These are phyloP conservation scores for Eulacestoma nigropectus DNA, from an alignment of 2,113 vertebrate genomes.

Conservation along the genomic window DNA sequence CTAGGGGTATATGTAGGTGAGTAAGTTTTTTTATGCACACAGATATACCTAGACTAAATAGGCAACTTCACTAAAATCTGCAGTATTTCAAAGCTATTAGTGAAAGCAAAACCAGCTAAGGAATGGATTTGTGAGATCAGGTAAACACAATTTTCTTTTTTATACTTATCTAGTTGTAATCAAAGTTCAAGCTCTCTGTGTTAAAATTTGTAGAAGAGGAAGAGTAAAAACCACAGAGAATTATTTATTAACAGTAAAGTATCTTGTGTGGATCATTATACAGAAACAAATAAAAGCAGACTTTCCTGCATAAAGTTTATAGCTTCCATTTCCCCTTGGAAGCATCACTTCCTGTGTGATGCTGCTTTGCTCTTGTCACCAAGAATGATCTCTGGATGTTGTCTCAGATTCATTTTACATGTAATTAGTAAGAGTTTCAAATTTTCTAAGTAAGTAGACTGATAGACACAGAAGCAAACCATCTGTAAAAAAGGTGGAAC, in stretches of 20 bases:
- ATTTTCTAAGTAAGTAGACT: background rate
- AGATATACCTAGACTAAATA: background rate
- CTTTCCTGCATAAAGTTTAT: background rate
- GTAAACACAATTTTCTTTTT: background rate
- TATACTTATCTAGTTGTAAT: background rate
- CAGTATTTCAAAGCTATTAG: background rate
- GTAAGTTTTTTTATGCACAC: background rate
- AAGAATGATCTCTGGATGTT: background rate
- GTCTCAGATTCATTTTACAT: background rate
- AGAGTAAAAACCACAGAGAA: fast-evolving
- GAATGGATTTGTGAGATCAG: background rate
- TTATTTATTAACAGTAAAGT: background rate
- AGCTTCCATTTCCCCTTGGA: background rate
- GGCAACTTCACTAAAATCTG: background rate
- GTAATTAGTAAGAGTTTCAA: background rate
- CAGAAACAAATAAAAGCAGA: background rate
- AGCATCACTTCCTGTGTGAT: background rate
- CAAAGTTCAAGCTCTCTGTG: background rate
- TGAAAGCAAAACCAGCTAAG: background rate
- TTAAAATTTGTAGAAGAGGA: background rate
- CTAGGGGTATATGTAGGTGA: background rate
- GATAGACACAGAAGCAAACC: background rate
- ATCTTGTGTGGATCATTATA: background rate
- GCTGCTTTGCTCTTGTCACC: background rate
- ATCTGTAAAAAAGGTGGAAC: background rate